Evolutionary conservation across 2,797 vertebrate genomes (phyloP), one percentile per base, ranked within the genome.

Genomic region (Sarcophilus harrisii): DNA sequence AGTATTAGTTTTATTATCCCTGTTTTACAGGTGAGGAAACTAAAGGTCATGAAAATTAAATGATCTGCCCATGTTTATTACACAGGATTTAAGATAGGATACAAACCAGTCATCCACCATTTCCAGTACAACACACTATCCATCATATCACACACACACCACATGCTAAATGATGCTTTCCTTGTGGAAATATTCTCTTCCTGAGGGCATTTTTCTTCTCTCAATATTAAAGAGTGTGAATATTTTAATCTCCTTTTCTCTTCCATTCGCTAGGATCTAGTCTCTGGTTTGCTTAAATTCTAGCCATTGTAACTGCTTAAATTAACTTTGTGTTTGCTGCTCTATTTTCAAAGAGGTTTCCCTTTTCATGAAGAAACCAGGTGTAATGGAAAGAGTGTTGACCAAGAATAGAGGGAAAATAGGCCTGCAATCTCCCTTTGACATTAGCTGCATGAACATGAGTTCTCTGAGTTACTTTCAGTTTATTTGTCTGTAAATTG

Each of bases 91-190:
- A 87, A 87, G 38, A 38, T 49, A 87, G 73, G 9, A 87, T 87
- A 27, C 73, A 87, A 87, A 87, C 38, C 38, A 18, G 38, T 81
- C 73, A 73, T 18, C n/a, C 73, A 11, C 10, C 10, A 38, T 38
- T 81, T n/a, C 0, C 21, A 27, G 9, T 45, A 8, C 9, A 81
- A 21, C 73, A 81, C 73, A 27, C 38, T 81, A 9, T 87, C 73
- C 38, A 27, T 87, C 9, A 27, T 10, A 81, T 87, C 21, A 45
- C 3, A 87, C 9, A 9, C 0, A 3, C 24, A 11, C 38, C 38
- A 27, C 38, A 27, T 45, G 38, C 96, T 98, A 96, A 97, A 96
- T 97, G 58, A 97, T 96, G 21, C 94, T 97, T 97, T 97, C 60
- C 97, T 89, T 5, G 0, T 45, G 58, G 90, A 87, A n/a, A 24